Evolutionary conservation across 53 echinoderm and acorn worm species (phyloP).

Genomic region (Holothuria scabra): DNA sequence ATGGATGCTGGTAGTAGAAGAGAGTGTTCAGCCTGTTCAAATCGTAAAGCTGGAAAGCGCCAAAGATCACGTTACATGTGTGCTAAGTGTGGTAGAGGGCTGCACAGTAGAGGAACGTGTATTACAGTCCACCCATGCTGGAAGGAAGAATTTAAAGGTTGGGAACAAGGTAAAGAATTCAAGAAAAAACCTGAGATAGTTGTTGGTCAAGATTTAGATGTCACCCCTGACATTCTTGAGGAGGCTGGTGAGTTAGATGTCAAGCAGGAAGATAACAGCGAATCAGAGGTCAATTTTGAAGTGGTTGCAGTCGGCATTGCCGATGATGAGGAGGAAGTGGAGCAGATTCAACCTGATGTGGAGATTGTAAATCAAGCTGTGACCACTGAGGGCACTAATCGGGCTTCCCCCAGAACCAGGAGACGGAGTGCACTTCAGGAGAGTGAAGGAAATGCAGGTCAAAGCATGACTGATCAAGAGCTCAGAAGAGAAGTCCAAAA

Average conservation of each 20-base stretch:
- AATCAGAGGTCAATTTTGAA: constrained; percentile 15
- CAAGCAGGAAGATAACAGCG: constrained; percentile 26
- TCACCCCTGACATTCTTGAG: constrained; percentile 9
- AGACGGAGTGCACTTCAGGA: neutral
- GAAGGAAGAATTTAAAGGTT: constrained; percentile 40
- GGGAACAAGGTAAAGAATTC: constrained; percentile 45
- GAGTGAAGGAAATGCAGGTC: constrained; percentile 2
- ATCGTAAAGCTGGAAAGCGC: constrained; percentile 47
- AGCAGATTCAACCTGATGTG: constrained; percentile 1
- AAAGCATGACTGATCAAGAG: constrained; percentile 25
- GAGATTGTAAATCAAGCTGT: constrained; percentile 1
- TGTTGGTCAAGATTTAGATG: neutral
- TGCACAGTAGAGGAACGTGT: constrained; percentile 41
- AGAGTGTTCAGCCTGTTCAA: constrained; percentile 50
- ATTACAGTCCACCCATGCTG: constrained; percentile 53
- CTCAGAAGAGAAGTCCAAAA: constrained; percentile 34
- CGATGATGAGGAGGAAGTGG: constrained; percentile 26
- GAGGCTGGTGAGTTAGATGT: neutral
- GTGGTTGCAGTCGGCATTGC: constrained; percentile 10
- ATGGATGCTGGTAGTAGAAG: constrained; percentile 48
- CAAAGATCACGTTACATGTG: constrained; percentile 53
- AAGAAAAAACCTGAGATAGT: neutral
- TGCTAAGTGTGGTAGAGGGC: constrained; percentile 47
- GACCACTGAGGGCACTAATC: neutral
- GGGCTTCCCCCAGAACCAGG: neutral